Evolutionary conservation across 2,888 invertebrate genomes (phyloP), one percentile per base, ranked within the genome.

Genomic region (Ceramica pisi): DNA sequence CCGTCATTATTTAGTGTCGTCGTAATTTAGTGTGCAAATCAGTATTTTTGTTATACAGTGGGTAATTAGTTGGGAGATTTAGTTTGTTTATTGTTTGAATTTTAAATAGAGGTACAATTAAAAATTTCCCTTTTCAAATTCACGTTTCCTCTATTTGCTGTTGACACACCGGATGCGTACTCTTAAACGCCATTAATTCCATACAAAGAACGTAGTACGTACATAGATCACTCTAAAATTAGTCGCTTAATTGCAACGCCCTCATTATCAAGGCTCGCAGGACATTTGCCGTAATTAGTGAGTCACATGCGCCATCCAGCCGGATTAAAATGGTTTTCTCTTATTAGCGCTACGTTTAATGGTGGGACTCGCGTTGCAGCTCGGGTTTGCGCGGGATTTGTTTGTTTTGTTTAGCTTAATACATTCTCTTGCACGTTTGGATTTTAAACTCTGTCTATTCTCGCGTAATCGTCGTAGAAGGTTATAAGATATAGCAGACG

Each of bases 251-350:
- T 83, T 74, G 61, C 78, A 65, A 23, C 67, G 71, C 55, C 44
- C 81, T 80, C 78, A 84, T 84, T 86, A 86, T 82, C 80, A 84
- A 80, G 78, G 68, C 73, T 75, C 64, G 63, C 65, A 70, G 80
- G 80, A 73, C 78, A 83, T 77, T 83, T 75, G 76, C 63, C 46
- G 72, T 75, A 82, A 78, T 80, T 75, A 77, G 60, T 77, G 81
- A 78, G 63, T 78, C 78, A 71, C 38, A 60, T 70, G 71, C 55
- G 77, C 35, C 50, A 41, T 19, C 59, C 64, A 59, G 50, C 31
- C 31, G 48, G 55, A 67, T 75, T 81, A 51, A 68, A 64, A 69
- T 67, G 38, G 84, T 81, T 83, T 83, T 62, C 67, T 81, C 84
- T 70, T 62, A 74, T 79, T 74, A 84, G 7, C 57, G 51, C 56